phyloP scores from a whole-genome alignment of 2,888 invertebrate genomes.

The Sylvicola cinctus region DNA sequence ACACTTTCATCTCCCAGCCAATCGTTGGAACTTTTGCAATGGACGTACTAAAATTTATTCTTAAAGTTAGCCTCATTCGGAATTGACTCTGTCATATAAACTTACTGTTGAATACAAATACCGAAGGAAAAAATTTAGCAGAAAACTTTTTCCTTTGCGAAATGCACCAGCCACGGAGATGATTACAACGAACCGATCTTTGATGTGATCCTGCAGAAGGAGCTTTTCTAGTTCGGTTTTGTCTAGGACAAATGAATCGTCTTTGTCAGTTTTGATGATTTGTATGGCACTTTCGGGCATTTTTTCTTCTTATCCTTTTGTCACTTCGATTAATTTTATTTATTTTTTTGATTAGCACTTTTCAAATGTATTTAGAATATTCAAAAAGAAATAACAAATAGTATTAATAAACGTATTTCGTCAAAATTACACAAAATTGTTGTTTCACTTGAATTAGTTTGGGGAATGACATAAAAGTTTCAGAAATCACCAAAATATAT shows the following conservation, averaged over 20 bases:
- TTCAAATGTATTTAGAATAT: too few species aligned
- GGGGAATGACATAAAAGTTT: too few species aligned
- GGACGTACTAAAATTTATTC: background rate
- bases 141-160: conserved; percentile 2
- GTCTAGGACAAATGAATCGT: background rate
- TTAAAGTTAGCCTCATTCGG: background rate
- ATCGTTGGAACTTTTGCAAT: background rate
- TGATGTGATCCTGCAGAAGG: background rate
- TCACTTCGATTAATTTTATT: too few species aligned
- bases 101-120: conserved; percentile 1
- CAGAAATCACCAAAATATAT: too few species aligned
- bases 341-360: too few species aligned
- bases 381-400: too few species aligned
- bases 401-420: too few species aligned
- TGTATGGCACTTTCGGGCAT: too few species aligned
- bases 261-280: background rate
- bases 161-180: conserved; percentile 2
- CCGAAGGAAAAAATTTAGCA: conserved; percentile 1
- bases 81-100: background rate
- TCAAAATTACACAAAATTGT: too few species aligned
- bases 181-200: background rate
- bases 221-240: background rate
- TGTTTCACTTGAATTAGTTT: too few species aligned
- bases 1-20: background rate
- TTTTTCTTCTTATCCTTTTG: too few species aligned